Percentiles rank a stretch among this genome's conserved stretches.
phyloP scores from a whole-genome alignment of 92 coral and sea anemone species.

The Siderastrea siderea region DNA sequence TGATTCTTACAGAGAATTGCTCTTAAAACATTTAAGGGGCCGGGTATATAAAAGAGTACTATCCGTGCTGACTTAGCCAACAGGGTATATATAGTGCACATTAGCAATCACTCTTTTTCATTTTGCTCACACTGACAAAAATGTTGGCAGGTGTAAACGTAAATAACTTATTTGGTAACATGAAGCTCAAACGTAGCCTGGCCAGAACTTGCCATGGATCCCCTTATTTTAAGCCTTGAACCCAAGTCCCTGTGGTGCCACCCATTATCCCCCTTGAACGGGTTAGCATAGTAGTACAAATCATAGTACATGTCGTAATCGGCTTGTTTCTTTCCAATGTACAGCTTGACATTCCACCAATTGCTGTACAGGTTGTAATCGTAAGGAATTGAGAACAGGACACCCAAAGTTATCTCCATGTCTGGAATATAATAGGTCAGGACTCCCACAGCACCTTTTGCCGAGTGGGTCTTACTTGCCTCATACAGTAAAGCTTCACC shows the following conservation, averaged over 20 bases:
- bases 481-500: no score
- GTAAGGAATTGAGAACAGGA: slow-evolving; percentile 63
- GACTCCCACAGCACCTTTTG: slow-evolving; percentile 65
- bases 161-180: no score
- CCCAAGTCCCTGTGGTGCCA: slow-evolving; percentile 37
- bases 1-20: no score
- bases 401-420: slow-evolving; percentile 30
- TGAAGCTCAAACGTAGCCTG: slow-evolving; percentile 16
- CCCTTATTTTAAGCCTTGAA: slow-evolving; percentile 25
- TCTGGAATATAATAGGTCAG: slow-evolving; percentile 42
- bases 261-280: slow-evolving; percentile 1
- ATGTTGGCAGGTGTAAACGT: no score
- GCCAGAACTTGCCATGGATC: slow-evolving; percentile 55
- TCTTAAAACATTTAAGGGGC: no score
- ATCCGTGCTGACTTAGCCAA: no score
- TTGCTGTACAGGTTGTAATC: slow-evolving; percentile 46
- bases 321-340: slow-evolving; percentile 35
- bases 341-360: slow-evolving; percentile 70
- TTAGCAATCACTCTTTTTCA: no score
- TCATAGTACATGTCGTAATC: slow-evolving; percentile 44
- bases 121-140: no score
- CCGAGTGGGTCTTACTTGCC: no score
- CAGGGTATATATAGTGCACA: no score
- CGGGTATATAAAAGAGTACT: no score
- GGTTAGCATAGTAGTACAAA: slow-evolving; percentile 43